Base-by-base conservation (phyloP, 2,888 invertebrate species). In the Colletes collaris region DNA sequence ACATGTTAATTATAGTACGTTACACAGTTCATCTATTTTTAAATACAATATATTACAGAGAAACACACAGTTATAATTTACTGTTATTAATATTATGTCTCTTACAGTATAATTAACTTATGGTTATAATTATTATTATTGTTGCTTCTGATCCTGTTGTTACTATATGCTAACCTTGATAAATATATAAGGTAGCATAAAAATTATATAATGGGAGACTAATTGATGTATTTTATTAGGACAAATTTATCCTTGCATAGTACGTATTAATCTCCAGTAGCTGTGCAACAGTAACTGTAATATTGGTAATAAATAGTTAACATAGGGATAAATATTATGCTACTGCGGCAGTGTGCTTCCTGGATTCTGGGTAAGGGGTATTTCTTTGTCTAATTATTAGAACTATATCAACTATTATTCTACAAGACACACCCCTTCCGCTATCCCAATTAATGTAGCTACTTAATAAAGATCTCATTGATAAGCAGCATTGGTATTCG, bases 21-120 rank as follows among this genome's bases (percentile, higher is more conserved):
- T 89, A 89, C 88, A 89, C 89, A 88, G 88, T 89, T 87, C 78
- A 77, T 90, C 89, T 90, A 88, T 91, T 90, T 90, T 91, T 92
- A 92, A 91, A 92, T 92, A 92, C 92, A 92, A 92, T 92, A 92
- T 92, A 92, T 92, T 92, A 92, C 92, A 92, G 92, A 91, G 91
- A 92, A 91, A 92, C 92, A 92, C 92, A 92, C 92, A 92, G 87
- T 92, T 91, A 92, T 91, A 91, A 92, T 91, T 91, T 91, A 91
- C 89, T 90, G 91, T 91, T 92, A 91, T 91, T 91, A 91, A 91
- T 91, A 91, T 90, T 91, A 91, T 90, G 87, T 89, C 91, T 91
- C 91, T 88, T 89, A 83, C 72, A 84, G 89, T 88, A 88, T 89
- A 89, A 83, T 91, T 88, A 88, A 85, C 88, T 89, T 89, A 86